These are phyloP conservation scores for Cephus runcator DNA, from an alignment of 2,888 invertebrate species.

Conservation along the genomic window DNA sequence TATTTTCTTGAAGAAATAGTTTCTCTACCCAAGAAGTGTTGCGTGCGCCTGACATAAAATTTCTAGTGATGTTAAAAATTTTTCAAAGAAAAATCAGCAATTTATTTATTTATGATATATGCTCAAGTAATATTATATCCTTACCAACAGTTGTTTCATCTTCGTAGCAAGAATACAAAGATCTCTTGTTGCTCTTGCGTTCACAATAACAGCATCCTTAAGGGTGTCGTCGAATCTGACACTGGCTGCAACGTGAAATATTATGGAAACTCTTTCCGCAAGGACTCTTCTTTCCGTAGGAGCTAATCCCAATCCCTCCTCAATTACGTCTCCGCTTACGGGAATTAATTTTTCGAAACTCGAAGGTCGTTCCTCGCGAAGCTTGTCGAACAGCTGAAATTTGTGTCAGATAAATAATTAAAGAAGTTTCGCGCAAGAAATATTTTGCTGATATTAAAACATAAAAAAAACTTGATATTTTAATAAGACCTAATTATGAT, in stretches of 20 bases:
- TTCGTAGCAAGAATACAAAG: slow-evolving; percentile 71
- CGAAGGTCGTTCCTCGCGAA: slow-evolving; percentile 70
- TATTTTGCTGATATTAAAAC: no score
- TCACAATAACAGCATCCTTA: slow-evolving; percentile 72
- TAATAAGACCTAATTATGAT: no score
- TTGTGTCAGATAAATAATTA: background rate
- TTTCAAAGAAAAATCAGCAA: no score
- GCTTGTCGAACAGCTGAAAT: slow-evolving; percentile 72
- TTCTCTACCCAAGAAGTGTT: no score
- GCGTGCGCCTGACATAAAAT: no score
- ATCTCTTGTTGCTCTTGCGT: slow-evolving; percentile 75
- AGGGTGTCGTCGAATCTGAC: slow-evolving; percentile 84
- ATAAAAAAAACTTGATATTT: no score
- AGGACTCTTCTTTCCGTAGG: slow-evolving; percentile 63
- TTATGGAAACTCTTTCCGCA: slow-evolving; percentile 69
- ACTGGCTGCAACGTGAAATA: slow-evolving; percentile 73
- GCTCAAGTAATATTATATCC: slow-evolving; percentile 21
- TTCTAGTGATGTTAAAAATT: no score
- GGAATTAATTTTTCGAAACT: slow-evolving; percentile 73
- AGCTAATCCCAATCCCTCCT: slow-evolving; percentile 70
- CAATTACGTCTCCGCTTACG: slow-evolving; percentile 72
- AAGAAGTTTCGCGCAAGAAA: no score
- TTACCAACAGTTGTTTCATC: slow-evolving; percentile 68
- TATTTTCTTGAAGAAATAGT: no score
- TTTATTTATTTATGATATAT: no score